These are phyloP conservation scores for Stenotaenia linearis DNA, from an alignment of 2,888 invertebrate genomes.

Conservation along the genomic window DNA sequence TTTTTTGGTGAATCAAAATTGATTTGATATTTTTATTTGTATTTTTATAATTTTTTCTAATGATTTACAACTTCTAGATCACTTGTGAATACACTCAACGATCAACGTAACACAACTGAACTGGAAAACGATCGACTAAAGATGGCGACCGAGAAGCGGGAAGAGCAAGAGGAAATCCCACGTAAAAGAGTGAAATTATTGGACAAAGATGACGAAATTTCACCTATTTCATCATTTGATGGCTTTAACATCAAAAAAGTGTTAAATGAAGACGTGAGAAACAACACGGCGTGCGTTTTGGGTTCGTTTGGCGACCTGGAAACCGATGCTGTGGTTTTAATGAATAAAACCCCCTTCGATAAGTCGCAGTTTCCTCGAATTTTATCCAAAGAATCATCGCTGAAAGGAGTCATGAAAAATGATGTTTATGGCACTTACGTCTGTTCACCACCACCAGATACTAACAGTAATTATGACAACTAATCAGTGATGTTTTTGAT, in stretches of 20 bases:
- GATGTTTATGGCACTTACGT: conserved; percentile 79
- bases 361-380: conserved; percentile 56
- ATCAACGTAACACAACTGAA: too few relatives aligned
- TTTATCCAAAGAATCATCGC: conserved; percentile 52
- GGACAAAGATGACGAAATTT: background rate
- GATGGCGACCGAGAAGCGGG: background rate
- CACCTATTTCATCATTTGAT: background rate
- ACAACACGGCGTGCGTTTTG: conserved; percentile 34
- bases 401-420: conserved; percentile 65
- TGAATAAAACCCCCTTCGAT: conserved; percentile 76
- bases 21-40: too few relatives aligned
- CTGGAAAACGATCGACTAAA: background rate
- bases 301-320: conserved; percentile 35
- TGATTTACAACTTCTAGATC: too few relatives aligned
- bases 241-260: conserved; percentile 35
- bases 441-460: conserved; percentile 58
- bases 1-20: too few relatives aligned
- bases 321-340: conserved; percentile 59
- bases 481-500: too few relatives aligned
- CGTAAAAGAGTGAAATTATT: background rate
- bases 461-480: conserved; percentile 54
- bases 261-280: conserved; percentile 36
- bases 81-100: too few relatives aligned
- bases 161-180: background rate
- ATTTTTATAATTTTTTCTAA: too few relatives aligned